These are phyloP conservation scores for Mirza zaza DNA, from an alignment of 2,113 vertebrate genomes.

Conservation along the genomic window DNA sequence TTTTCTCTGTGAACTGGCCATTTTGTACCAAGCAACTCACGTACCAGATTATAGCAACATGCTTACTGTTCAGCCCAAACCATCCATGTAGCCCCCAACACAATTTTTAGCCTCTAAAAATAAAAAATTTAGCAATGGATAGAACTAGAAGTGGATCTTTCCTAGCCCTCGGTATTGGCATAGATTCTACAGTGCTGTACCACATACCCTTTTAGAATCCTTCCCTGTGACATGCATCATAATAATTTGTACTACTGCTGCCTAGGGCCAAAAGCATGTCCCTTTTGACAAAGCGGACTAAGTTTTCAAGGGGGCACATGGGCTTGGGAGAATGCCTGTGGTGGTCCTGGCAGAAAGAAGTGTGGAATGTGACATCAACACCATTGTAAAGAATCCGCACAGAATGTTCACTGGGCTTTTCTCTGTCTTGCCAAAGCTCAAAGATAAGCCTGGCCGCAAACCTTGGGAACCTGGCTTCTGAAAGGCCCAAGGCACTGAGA, in stretches of 20 bases:
- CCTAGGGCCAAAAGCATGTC: constrained; percentile 94
- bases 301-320: constrained; percentile 94
- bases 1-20: constrained; percentile 38
- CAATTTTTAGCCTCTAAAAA: constrained; percentile 46
- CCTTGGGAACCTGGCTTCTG: constrained; percentile 92
- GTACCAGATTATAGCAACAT: background rate
- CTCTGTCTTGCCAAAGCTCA: constrained; percentile 93
- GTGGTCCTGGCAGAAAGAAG: constrained; percentile 91
- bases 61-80: constrained; percentile 48
- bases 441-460: constrained; percentile 97
- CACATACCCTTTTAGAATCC: constrained; percentile 71
- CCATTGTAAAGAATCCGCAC: constrained; percentile 96
- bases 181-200: background rate
- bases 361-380: constrained; percentile 94
- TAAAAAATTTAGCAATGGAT: constrained; percentile 21
- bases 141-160: background rate
- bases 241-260: constrained; percentile 87
- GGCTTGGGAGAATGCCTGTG: constrained; percentile 85
- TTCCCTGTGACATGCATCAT: constrained; percentile 91
- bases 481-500: constrained; percentile 94
- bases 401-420: constrained; percentile 85
- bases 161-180: background rate
- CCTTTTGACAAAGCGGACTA: constrained; percentile 91
- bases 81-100: constrained; percentile 29
- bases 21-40: background rate